These are phyloP conservation scores for Penaeus chinensis DNA, from an alignment of 1,140 invertebrate genomes.

Conservation along the genomic window DNA sequence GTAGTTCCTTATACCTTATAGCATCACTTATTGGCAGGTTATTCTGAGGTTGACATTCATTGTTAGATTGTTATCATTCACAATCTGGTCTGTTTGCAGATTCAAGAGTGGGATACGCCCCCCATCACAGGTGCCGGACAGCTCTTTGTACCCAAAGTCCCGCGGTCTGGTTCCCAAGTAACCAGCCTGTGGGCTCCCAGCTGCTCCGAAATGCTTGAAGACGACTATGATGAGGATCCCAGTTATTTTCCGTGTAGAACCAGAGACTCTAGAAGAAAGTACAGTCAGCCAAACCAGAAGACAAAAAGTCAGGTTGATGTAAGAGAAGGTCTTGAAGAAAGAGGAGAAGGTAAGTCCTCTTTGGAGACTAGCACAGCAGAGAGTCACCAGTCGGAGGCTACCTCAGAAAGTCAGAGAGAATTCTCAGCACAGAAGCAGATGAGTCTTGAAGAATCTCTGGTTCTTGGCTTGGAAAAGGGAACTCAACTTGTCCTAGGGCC, in stretches of 20 bases:
- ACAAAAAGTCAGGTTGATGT: no score
- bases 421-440: conserved; percentile 18
- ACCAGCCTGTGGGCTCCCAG: conserved; percentile 43
- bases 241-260: conserved; percentile 21
- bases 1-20: background rate
- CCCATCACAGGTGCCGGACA: conserved; percentile 61
- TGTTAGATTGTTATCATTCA: background rate
- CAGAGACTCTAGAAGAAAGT: no score
- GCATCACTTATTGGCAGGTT: background rate
- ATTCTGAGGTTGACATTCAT: background rate
- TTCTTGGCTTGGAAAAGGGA: conserved; percentile 31
- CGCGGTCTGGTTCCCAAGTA: conserved; percentile 62
- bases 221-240: conserved; percentile 53
- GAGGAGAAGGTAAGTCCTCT: no score
- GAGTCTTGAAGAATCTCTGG: conserved; percentile 41
- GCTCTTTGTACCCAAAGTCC: conserved; percentile 60
- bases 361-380: no score
- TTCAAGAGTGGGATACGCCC: conserved; percentile 60
- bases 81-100: conserved; percentile 27
- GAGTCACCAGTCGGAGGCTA: no score
- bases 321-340: no score
- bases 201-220: conserved; percentile 33
- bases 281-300: no score
- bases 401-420: conserved; percentile 6
- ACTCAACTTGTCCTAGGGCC: conserved; percentile 40